Evolutionary conservation across 2,113 vertebrate species (phyloP), one percentile per base, ranked within the genome.

Genomic region (Callipepla squamata): DNA sequence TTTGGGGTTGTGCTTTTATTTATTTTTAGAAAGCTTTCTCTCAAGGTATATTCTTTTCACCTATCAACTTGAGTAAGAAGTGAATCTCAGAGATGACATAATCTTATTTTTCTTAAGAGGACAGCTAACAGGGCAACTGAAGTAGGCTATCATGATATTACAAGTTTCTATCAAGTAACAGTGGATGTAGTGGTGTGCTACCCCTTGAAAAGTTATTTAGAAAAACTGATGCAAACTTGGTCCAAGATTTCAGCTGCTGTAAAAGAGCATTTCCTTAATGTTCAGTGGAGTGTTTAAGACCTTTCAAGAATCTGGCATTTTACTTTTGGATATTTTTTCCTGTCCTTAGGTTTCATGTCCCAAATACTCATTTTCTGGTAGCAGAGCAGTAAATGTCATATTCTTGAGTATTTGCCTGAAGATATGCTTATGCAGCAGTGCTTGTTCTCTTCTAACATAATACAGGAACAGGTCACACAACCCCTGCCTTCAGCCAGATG

Each of bases 1-100:
- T 20, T 50, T 28, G 25, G 15, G 36, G 16, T 40, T 40, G 2
- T 8, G 6, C 0, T 6, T 3, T 2, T 14, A 5, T 58, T 58
- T 38, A 7, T n/a, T 50, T 66, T 77, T 62, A 70, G 74, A 80
- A 55, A 59, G 7, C 17, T 72, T 59, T 2, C 5, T 91, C 30
- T 2, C 23, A 75, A 92, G 9, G 6, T 68, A 3, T 18, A 7
- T 40, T 48, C 68, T 81, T 81, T 73, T n/a, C 4, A 72, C 19
- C 7, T 85, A 13, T 57, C 34, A 91, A 20, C 18, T 53, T 22
- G 40, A 78, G 32, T 45, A 44, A 30, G 42, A 94, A 65, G n/a
- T 77, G 75, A 80, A 74, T 67, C 65, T 45, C 32, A 32, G 47
- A 66, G 45, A 40, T 16, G 9, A 50, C n/a, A 51, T 2, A 0